phyloP scores from a whole-genome alignment of 2,797 vertebrate species.

The Premnoplex brunnescens region DNA sequence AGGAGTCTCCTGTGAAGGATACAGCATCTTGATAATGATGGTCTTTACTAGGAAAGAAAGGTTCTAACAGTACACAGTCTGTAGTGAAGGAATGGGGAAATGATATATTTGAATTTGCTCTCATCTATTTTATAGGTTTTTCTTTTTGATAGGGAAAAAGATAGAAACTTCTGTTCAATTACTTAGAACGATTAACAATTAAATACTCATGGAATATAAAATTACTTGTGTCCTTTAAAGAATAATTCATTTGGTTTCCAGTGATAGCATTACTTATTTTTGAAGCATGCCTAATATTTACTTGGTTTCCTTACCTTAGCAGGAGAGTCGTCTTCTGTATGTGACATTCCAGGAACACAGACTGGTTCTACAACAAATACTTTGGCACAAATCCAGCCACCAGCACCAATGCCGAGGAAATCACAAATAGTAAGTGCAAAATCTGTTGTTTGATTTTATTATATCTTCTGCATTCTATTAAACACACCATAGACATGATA shows the following conservation, averaged over 20 bases:
- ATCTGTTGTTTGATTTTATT: neutral
- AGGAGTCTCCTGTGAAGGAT: neutral
- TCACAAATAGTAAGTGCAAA: constrained; percentile 84
- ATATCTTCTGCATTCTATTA: neutral
- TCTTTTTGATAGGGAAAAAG: neutral
- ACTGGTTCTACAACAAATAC: constrained; percentile 76
- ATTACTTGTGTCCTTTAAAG: neutral
- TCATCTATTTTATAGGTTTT: neutral
- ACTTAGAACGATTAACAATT: neutral
- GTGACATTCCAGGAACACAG: constrained; percentile 62
- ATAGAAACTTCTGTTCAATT: neutral
- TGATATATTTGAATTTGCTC: neutral
- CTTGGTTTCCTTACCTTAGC: constrained; percentile 9
- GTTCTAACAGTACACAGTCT: neutral
- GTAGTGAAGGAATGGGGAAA: neutral
- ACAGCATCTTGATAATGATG: neutral
- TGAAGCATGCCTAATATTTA: neutral
- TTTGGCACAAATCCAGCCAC: constrained; percentile 81
- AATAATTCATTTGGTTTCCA: neutral
- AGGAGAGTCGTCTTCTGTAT: constrained; percentile 77
- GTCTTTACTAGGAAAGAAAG: neutral
- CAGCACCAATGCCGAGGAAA: constrained; percentile 90
- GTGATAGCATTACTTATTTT: neutral
- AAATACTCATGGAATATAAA: neutral
- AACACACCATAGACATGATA: neutral